Base-by-base conservation (phyloP, 1,140 invertebrate genomes). In the Hycleus cichorii region DNA sequence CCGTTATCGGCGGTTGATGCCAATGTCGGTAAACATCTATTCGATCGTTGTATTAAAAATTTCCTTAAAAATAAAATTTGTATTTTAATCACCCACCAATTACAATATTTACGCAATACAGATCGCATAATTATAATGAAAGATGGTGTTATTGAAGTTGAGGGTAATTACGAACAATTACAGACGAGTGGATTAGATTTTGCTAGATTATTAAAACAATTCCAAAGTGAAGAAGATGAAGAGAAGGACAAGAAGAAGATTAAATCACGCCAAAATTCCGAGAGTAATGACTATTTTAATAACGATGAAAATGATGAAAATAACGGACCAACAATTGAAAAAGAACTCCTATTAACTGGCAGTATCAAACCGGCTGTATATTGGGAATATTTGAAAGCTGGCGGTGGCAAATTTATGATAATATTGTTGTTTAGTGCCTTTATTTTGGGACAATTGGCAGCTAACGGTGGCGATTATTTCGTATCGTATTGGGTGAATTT, bases 21-120 rank as follows among this genome's bases (percentile, higher is more conserved):
- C 3, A 79, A 79, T 62, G 82, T 88, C 3, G 81, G 79, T 2
- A 73, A 78, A 58, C 78, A 83, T 42, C 80, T 88, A 44, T 87
- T 84, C 64, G 75, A 82, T 10, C 74, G 79, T 58, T 78, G 80
- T 49, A 80, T 87, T 52, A 67, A 73, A 32, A 74, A 73, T 32
- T 79, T 78, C 47, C 69, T 89, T 2, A 76, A 77, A 42, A 75
- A 77, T 3, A 89, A 89, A 74, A 87, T 84, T 8, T 77, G 87
- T 32, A 85, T 89, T 55, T 71, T 90, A 18, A 84, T 86, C 2
- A 89, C 87, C 3, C 87, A 90, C 73, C 87, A 89, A 63, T 66
- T 89, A 5, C 86, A 89, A 61, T 87, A 83, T 59, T 75, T 90
- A 9, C 81, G 81, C 65, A 74, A 75, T 38, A 85, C 83, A 1